phyloP scores from a whole-genome alignment of 2,888 invertebrate species.

The Caenorhabditis sp. region DNA sequence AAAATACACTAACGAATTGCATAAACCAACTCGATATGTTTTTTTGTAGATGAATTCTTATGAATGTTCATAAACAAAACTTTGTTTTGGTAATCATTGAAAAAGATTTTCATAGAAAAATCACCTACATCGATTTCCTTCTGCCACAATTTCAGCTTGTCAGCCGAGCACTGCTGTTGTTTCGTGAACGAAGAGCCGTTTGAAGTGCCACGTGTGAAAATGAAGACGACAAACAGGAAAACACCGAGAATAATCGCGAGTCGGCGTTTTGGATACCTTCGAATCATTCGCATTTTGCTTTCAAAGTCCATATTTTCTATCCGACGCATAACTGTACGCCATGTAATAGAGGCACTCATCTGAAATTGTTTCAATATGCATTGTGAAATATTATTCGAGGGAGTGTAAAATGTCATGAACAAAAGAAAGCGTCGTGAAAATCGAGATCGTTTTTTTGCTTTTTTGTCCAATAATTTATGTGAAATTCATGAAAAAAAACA shows the following conservation, averaged over 20 bases:
- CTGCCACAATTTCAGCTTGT: conserved; percentile 54
- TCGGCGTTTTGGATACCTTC: conserved; percentile 59
- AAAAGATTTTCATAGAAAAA: not conserved
- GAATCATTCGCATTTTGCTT: conserved; percentile 54
- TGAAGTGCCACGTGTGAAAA: conserved; percentile 37
- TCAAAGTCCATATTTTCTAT: conserved; percentile 65
- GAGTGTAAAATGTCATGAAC: not conserved
- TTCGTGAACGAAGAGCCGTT: conserved; percentile 28
- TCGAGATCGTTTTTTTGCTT: too few relatives aligned
- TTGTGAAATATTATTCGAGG: not conserved
- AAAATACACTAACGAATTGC: too few relatives aligned
- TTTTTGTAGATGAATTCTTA: too few relatives aligned
- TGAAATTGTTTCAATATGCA: not conserved
- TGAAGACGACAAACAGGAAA: conserved; percentile 55
- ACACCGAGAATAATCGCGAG: conserved; percentile 32
- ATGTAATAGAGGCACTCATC: conserved; percentile 56
- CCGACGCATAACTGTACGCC: conserved; percentile 58
- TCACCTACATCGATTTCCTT: conserved; percentile 44
- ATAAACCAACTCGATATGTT: too few relatives aligned
- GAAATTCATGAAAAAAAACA: too few relatives aligned
- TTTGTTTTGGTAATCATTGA: too few relatives aligned
- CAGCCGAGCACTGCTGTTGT: conserved; percentile 50
- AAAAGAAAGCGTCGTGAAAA: not conserved
- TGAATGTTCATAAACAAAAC: too few relatives aligned
- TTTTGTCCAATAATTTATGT: too few relatives aligned